Evolutionary conservation across 2,888 invertebrate species (phyloP).

Genomic region (Rhogogaster chlorosoma): DNA sequence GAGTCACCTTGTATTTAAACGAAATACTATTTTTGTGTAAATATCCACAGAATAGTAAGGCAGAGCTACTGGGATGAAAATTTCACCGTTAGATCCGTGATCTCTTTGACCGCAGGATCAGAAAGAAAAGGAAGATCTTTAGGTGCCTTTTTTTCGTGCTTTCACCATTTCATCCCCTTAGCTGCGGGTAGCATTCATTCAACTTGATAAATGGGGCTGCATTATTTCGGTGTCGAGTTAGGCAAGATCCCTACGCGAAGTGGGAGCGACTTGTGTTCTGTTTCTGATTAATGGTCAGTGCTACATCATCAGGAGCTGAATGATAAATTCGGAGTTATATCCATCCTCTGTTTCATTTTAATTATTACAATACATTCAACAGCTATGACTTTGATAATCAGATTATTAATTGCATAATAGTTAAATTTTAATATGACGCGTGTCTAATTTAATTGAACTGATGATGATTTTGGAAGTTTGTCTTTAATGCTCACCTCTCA

Average conservation of each 20-base stretch:
- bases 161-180: not conserved
- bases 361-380: not conserved
- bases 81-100: not conserved
- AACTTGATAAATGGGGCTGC: constrained; percentile 1
- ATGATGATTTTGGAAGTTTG: not conserved
- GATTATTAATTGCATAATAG: not conserved
- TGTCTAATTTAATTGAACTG: not conserved
- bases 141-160: not conserved
- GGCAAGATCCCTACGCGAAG: not conserved
- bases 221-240: constrained; percentile 4
- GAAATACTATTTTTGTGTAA: not conserved
- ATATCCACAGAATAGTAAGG: not conserved
- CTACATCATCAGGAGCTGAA: not conserved
- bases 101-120: not conserved
- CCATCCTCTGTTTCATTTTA: constrained; percentile 2
- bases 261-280: not conserved
- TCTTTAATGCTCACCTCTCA: not conserved
- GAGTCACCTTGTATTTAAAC: not conserved
- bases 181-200: not conserved
- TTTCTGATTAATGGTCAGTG: not conserved
- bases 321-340: not conserved
- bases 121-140: not conserved
- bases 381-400: no score
- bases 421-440: not conserved
- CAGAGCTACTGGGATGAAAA: not conserved